Base-by-base conservation (phyloP, 1,140 invertebrate genomes). In the Trichogramma pretiosum region DNA sequence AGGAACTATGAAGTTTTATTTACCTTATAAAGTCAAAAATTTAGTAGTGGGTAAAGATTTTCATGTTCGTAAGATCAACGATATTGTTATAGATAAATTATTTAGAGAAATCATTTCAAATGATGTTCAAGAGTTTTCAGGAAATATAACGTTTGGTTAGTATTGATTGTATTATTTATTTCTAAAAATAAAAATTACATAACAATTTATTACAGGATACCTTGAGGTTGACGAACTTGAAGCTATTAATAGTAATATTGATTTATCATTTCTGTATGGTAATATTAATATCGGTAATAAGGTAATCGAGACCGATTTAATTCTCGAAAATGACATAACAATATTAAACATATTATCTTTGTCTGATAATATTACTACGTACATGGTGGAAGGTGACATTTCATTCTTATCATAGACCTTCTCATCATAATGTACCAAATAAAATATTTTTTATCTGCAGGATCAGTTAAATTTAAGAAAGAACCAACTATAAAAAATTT, bases 401-500 rank as follows among this genome's bases (percentile, higher is more conserved):
- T 41, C 21, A n/a, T n/a, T n/a, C n/a, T n/a, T n/a, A n/a, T n/a
- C n/a, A n/a, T n/a, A n/a, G n/a, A n/a, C n/a, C n/a, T n/a, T n/a
- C n/a, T n/a, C n/a, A n/a, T n/a, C n/a, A n/a, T n/a, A 13, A 39
- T 38, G n/a, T 5, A 47, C 39, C 32, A 38, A 41, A 32, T 23
- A 14, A 14, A 39, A 39, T 26, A 8, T 28, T 49, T 8, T 38
- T 17, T 35, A 7, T 21, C 49, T 22, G 50, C 28, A 57, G 63
- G 62, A 33, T 57, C 53, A 21, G 43, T 47, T 3, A 58, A 5
- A 26, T 65, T 68, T 48, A 11, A 7, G 7, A 41, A 16, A 1
- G 65, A 67, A 32, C 64, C 65, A 33, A 17, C 0, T 9, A 38
- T 68, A 28, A 18, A 51, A 32, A 56, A 39, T 35, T 39, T 64